Evolutionary conservation across 2,797 vertebrate species (phyloP), one percentile per base, ranked within the genome.

Genomic region (Hozukius guyotensis): DNA sequence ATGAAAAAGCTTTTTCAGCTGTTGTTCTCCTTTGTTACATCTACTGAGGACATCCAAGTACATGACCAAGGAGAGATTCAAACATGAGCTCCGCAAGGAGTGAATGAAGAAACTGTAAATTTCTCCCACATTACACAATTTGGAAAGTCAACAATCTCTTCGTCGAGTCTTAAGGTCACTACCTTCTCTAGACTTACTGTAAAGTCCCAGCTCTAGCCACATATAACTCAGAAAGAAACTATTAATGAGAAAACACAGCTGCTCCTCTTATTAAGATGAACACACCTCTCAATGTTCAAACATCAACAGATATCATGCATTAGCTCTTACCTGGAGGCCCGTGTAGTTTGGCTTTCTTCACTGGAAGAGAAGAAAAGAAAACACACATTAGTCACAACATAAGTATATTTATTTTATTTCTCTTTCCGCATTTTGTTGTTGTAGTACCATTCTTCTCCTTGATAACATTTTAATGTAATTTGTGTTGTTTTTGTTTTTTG

Each of bases 301-400:
- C 53, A 64, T 22, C 32, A 49, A 27, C 2, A 69, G 11, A 57
- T 7, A 61, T 16, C 13, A 53, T 16, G 6, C 3, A 14, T 63
- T 1, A 11, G 13, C 11, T 87, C 93, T 96, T 95, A 96, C 96
- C 96, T 96, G 95, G 93, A n/a, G 93, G 93, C 42, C 96, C 96
- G 2, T 95, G 94, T 11, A 96, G 95, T 80, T 93, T 94, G 81
- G 96, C 96, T 93, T 96, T 96, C 84, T 96, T 96, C 29, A 96
- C 96, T 96, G 91, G 16, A 94, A 95, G 46, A 93, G 59, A 91
- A 63, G 87, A 75, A 62, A 32, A 88, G 29, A 91, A 12, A 72
- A 81, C 2, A 86, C 1, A 1, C 4, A 78, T 93, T 70, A 92
- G 59, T 81, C 36, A 49, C 13, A 25, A 11, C 10, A 27, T 55